These are phyloP conservation scores for Lepidocyrtinus sp. DNA, from an alignment of 2,888 invertebrate species.

Conservation along the genomic window DNA sequence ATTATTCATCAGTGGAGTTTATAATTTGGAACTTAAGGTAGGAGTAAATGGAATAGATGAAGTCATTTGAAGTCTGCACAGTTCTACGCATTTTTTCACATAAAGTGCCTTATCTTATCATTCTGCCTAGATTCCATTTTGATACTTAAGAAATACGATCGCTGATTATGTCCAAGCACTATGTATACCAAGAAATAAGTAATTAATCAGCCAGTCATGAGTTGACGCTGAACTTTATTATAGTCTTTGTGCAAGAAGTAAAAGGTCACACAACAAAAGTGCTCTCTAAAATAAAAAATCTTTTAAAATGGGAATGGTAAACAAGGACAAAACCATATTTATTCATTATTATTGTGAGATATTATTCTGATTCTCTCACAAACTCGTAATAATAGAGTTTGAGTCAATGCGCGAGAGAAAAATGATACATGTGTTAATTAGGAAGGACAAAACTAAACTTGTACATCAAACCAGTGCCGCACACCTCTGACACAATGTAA, in stretches of 20 bases:
- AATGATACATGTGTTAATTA: constrained; percentile 8
- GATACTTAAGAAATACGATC: no score
- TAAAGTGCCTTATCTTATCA: no score
- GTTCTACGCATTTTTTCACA: no score
- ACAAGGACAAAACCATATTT: constrained; percentile 1
- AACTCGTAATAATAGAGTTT: not conserved
- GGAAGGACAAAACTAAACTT: constrained; percentile 13
- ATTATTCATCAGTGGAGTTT: no score
- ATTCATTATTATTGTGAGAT: constrained; percentile 14
- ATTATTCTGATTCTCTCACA: constrained; percentile 6
- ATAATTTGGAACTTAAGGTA: no score
- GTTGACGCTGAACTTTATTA: constrained; percentile 1
- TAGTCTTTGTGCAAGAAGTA: not conserved
- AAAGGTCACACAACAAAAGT: not conserved
- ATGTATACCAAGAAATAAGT: no score
- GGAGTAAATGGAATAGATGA: no score
- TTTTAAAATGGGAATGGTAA: constrained; percentile 8
- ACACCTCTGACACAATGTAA: constrained; percentile 11
- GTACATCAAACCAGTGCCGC: not conserved
- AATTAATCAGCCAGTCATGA: no score
- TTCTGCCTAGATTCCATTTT: no score
- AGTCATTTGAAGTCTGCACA: no score
- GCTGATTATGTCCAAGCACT: no score
- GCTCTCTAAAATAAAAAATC: not conserved
- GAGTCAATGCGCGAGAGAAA: not conserved